phyloP scores from a whole-genome alignment of 2,113 vertebrate genomes.

The Ammodytes dubius region DNA sequence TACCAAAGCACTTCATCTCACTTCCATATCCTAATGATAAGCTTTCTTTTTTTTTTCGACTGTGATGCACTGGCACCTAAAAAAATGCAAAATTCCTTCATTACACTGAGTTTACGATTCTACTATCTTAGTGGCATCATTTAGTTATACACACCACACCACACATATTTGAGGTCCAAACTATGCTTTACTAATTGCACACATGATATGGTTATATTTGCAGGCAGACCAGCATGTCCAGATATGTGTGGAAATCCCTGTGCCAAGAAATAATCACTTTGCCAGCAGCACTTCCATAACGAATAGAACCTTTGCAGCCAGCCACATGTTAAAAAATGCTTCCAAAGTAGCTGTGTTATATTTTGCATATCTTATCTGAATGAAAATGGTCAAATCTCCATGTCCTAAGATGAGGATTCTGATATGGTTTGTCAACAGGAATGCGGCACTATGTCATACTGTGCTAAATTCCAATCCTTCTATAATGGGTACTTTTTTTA shows the following conservation, averaged over 20 bases:
- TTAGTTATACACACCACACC: constrained; percentile 26
- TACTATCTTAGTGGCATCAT: constrained; percentile 48
- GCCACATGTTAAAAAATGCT: constrained; percentile 23
- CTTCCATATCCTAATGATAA: constrained; percentile 40
- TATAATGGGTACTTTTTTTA: constrained; percentile 44
- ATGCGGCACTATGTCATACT: constrained; percentile 23
- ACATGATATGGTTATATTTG: constrained; percentile 25
- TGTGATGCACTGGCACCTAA: constrained; percentile 12
- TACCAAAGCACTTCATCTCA: constrained; percentile 57
- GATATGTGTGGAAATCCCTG: constrained; percentile 29
- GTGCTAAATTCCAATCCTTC: constrained; percentile 44
- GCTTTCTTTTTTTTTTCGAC: constrained; percentile 21
- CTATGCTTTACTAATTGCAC: constrained; percentile 35
- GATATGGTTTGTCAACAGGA: constrained; percentile 58
- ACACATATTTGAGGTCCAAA: constrained; percentile 25
- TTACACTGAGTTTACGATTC: constrained; percentile 22
- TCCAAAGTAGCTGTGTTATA: constrained; percentile 47
- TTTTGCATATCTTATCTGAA: constrained; percentile 54
- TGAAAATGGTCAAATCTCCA: constrained; percentile 47
- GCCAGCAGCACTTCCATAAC: constrained; percentile 54
- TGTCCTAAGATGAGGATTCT: constrained; percentile 56
- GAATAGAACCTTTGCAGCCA: constrained; percentile 41
- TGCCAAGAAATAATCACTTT: constrained; percentile 47
- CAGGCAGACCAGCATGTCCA: constrained; percentile 50
- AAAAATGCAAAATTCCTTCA: constrained; percentile 18